Percentiles rank a stretch among this genome's conserved stretches.
Evolutionary conservation across 2,797 vertebrate genomes (phyloP).

Genomic region (Acanthopagrus latus): DNA sequence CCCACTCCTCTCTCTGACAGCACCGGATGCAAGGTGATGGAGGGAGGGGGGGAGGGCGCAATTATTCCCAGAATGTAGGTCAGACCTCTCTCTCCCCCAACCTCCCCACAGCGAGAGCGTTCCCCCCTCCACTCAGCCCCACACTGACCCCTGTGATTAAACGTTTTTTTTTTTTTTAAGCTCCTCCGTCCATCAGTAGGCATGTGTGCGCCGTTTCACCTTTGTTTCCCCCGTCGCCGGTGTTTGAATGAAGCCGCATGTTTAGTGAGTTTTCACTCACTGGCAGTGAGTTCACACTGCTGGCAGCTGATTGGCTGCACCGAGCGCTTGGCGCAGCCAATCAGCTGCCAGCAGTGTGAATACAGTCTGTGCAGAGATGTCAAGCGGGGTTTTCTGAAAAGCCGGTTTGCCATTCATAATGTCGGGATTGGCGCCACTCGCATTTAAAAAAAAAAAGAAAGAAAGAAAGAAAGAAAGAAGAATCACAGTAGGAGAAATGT

Average conservation of each 20-base stretch:
- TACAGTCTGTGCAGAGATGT: conserved; percentile 23
- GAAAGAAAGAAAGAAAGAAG: not conserved
- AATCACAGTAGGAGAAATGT: not conserved
- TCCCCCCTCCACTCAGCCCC: not conserved
- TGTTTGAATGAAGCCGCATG: conserved; percentile 41
- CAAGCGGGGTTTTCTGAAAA: conserved; percentile 47
- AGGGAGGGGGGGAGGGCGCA: conserved; percentile 52
- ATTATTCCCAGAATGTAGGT: conserved; percentile 66
- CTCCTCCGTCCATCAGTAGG: not conserved
- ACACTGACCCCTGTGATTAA: not conserved
- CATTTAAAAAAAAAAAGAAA: not conserved
- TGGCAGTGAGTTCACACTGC: conserved; percentile 32
- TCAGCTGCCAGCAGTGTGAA: conserved; percentile 40
- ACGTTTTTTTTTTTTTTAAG: not conserved
- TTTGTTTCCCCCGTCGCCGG: not conserved
- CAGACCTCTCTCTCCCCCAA: conserved; percentile 28
- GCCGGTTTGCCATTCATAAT: conserved; percentile 39
- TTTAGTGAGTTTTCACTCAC: conserved; percentile 42
- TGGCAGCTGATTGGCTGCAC: not conserved
- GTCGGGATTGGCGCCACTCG: conserved; percentile 29
- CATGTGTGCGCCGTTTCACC: not conserved
- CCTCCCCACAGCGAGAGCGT: not conserved
- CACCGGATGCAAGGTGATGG: conserved; percentile 55
- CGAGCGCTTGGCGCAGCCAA: conserved; percentile 52
- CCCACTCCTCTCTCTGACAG: conserved; percentile 53